A percentile compares a stretch with the other conserved stretches of the same genome.
These are phyloP conservation scores for Emys orbicularis DNA, from an alignment of 2,797 vertebrate genomes.

Conservation along the genomic window DNA sequence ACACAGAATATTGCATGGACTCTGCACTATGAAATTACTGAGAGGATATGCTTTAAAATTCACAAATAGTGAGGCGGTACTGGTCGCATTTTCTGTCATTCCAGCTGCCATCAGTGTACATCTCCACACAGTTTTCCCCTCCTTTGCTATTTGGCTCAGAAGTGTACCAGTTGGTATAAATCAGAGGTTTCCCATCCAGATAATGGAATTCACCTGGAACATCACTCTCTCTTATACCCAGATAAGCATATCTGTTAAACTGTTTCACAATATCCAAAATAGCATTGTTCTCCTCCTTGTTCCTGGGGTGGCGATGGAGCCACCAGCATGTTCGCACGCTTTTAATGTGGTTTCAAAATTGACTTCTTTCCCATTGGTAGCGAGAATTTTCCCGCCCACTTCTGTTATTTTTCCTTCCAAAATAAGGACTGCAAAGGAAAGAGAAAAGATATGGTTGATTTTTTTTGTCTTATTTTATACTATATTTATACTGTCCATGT, in stretches of 20 bases:
- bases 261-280: slow-evolving; percentile 65
- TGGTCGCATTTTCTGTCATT: slow-evolving; percentile 77
- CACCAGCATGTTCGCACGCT: slow-evolving; percentile 69
- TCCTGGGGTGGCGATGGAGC: slow-evolving; percentile 67
- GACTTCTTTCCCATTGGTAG: slow-evolving; percentile 74
- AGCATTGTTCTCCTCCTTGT: slow-evolving; percentile 76
- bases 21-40: background rate
- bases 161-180: slow-evolving; percentile 78
- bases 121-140: slow-evolving; percentile 81
- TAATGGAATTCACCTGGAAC: slow-evolving; percentile 58
- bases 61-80: slow-evolving; percentile 76
- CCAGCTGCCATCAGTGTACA: slow-evolving; percentile 81
- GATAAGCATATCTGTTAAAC: slow-evolving; percentile 77
- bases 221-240: slow-evolving; percentile 72
- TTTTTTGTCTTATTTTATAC: background rate
- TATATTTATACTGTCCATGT: background rate
- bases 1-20: background rate
- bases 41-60: slow-evolving; percentile 70
- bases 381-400: slow-evolving; percentile 75
- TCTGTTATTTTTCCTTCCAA: slow-evolving; percentile 68
- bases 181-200: slow-evolving; percentile 61
- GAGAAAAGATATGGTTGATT: background rate
- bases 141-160: slow-evolving; percentile 76
- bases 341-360: slow-evolving; percentile 63
- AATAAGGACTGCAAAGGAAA: slow-evolving; percentile 71